A percentile compares a stretch with the other conserved stretches of the same genome.
These are phyloP conservation scores for Macropus fuliginosus DNA, from an alignment of 2,797 vertebrate species.

Conservation along the genomic window DNA sequence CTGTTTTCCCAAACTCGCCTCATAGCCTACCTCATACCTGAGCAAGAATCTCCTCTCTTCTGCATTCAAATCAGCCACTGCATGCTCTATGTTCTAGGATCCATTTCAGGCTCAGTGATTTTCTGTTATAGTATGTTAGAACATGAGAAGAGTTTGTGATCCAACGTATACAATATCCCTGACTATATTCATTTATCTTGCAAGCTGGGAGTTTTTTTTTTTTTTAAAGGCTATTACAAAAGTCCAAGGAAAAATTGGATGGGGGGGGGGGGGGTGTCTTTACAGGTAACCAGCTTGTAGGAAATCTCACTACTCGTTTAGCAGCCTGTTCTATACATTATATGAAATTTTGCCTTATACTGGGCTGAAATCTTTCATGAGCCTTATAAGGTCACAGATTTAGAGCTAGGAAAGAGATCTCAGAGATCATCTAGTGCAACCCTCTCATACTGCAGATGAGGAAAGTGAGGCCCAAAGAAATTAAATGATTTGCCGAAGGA, in stretches of 20 bases:
- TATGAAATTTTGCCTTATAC: not conserved
- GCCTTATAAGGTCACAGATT: not conserved
- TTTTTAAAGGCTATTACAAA: not conserved
- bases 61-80: not conserved
- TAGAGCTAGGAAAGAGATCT: not conserved
- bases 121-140: not conserved
- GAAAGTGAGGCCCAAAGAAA: not conserved
- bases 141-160: not conserved
- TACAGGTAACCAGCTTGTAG: not conserved
- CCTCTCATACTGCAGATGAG: not conserved
- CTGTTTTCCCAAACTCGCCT: not conserved
- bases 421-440: not conserved
- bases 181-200: not conserved
- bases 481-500: not conserved
- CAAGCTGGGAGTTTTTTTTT: not conserved
- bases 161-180: not conserved
- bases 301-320: not conserved
- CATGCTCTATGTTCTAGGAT: not conserved
- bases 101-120: not conserved
- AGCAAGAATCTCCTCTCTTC: not conserved
- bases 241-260: not conserved
- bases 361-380: not conserved
- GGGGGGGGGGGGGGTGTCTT: not conserved
- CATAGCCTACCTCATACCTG: not conserved
- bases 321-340: not conserved